Percentiles rank a stretch among this genome's conserved stretches.
Conservation (phyloP, 2,888 invertebrate genomes). For the Slavum lentiscoides region DNA sequence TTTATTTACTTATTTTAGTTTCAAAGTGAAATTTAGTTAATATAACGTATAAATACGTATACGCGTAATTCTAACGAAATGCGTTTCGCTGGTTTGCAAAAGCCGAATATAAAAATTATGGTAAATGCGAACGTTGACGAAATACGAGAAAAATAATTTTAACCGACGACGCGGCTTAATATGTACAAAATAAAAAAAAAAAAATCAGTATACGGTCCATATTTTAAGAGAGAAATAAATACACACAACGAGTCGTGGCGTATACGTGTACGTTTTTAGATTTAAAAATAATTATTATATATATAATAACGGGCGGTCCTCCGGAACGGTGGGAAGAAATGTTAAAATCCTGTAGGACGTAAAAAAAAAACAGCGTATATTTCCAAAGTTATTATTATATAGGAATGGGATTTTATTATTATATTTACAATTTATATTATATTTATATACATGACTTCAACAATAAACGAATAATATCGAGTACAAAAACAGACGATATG, state of each 20-base stretch:
- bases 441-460: neutral
- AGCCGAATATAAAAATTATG: slow-evolving; percentile 23
- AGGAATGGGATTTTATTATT: neutral
- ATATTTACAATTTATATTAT: neutral
- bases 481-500: neutral
- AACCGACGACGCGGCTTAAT: neutral
- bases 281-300: neutral
- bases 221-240: neutral
- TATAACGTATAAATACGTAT: neutral
- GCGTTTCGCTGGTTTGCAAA: slow-evolving; percentile 14
- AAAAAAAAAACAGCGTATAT: neutral
- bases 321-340: neutral
- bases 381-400: neutral
- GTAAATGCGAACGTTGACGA: slow-evolving; percentile 34
- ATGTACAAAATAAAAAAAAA: neutral
- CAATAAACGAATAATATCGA: neutral
- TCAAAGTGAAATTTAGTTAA: neutral
- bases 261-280: neutral
- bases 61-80: neutral
- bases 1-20: no score
- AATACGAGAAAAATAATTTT: neutral
- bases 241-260: neutral
- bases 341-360: neutral
- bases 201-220: neutral
- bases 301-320: neutral